phyloP scores from a whole-genome alignment of 2,797 vertebrate genomes.

The Cyclopterus lumpus region DNA sequence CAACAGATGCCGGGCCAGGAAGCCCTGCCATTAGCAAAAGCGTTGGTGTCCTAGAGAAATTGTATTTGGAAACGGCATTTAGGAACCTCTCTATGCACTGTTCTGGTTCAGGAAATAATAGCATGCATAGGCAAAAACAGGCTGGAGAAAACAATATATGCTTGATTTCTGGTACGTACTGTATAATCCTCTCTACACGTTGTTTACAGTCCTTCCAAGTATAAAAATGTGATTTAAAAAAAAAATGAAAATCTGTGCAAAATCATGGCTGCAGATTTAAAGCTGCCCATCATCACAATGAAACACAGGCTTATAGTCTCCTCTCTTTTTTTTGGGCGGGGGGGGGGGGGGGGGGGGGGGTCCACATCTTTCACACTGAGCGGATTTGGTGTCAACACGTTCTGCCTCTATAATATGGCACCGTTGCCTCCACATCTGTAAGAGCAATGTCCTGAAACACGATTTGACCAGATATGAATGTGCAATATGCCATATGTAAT shows the following conservation, averaged over 20 bases:
- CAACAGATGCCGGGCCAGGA: constrained; percentile 90
- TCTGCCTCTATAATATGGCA: neutral
- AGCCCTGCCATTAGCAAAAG: constrained; percentile 81
- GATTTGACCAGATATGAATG: neutral
- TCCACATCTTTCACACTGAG: constrained; percentile 19
- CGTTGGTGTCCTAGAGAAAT: constrained; percentile 74
- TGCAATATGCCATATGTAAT: neutral
- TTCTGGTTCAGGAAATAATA: constrained; percentile 61
- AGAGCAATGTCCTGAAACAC: neutral
- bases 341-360: too few species aligned
- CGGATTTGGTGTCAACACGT: constrained; percentile 16
- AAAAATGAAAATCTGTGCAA: neutral
- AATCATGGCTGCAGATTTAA: constrained; percentile 15
- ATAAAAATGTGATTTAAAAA: constrained; percentile 6
- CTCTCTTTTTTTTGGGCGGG: neutral
- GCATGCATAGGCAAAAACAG: constrained; percentile 45
- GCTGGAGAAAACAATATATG: constrained; percentile 23
- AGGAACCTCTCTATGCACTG: constrained; percentile 69
- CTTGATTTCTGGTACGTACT: neutral
- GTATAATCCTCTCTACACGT: neutral
- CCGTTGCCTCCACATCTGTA: constrained; percentile 12
- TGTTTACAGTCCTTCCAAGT: neutral
- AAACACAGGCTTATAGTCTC: neutral
- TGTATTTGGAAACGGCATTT: constrained; percentile 79
- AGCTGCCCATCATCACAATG: neutral